Evolutionary conservation across 1,140 invertebrate genomes (phyloP).

Genomic region (Euwallacea fornicatus): DNA sequence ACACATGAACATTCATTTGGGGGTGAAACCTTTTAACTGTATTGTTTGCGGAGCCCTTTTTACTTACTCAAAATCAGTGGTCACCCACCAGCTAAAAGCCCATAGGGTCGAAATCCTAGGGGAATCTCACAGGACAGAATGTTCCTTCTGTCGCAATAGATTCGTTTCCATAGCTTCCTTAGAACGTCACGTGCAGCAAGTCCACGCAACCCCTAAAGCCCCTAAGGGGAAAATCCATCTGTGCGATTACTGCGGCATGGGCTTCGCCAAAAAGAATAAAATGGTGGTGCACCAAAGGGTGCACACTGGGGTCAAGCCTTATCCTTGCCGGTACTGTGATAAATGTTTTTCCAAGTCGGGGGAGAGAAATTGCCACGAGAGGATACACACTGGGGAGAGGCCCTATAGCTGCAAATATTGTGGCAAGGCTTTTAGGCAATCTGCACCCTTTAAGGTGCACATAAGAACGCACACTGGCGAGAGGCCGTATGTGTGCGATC

Average conservation of each 20-base stretch:
- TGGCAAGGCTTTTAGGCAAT: conserved; percentile 70
- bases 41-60: conserved; percentile 46
- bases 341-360: conserved; percentile 58
- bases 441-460: conserved; percentile 64
- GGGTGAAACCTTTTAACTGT: conserved; percentile 65
- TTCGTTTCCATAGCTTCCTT: conserved; percentile 41
- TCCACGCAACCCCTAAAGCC: conserved; percentile 31
- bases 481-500: conserved; percentile 70
- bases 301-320: conserved; percentile 59
- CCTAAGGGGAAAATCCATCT: conserved; percentile 49
- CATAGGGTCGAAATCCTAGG: conserved; percentile 46
- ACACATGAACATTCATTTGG: conserved; percentile 67
- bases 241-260: conserved; percentile 59
- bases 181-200: conserved; percentile 39
- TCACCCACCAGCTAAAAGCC: conserved; percentile 42
- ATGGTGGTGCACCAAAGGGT: conserved; percentile 63
- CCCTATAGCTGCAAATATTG: conserved; percentile 61
- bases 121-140: conserved; percentile 42
- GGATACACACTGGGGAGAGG: conserved; percentile 57
- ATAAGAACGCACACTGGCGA: conserved; percentile 68
- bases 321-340: conserved; percentile 57
- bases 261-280: conserved; percentile 61
- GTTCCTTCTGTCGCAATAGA: conserved; percentile 40
- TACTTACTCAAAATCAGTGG: conserved; percentile 45
- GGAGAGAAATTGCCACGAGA: conserved; percentile 55